Percentiles rank a stretch among this genome's conserved stretches.
Conservation (phyloP, 2,113 vertebrate genomes). For the Lepus europaeus region DNA sequence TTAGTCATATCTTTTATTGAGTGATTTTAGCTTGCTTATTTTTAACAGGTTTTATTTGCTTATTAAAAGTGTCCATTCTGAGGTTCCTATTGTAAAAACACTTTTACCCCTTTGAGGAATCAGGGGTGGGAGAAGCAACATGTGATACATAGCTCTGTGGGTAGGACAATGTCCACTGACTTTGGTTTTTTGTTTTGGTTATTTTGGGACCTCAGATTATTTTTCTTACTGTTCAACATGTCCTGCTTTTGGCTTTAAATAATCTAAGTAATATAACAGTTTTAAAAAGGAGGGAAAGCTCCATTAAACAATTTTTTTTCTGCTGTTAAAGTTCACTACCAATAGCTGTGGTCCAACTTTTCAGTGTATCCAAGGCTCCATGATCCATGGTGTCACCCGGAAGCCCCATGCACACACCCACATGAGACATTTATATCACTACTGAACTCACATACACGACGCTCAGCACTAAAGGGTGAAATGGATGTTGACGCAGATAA, state of each 20-base stretch:
- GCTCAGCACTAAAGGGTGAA: constrained; percentile 83
- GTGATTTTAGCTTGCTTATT: background rate
- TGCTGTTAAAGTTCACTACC: background rate
- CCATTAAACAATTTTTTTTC: background rate
- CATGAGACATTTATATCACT: background rate
- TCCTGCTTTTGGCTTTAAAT: background rate
- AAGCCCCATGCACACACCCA: background rate
- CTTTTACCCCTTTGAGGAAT: background rate
- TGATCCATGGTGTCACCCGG: background rate
- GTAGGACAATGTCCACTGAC: background rate
- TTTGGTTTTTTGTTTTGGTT: background rate
- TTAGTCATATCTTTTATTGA: background rate
- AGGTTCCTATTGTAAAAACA: background rate
- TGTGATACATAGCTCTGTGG: background rate
- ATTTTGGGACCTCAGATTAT: background rate
- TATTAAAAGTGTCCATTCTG: background rate
- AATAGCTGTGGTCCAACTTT: background rate
- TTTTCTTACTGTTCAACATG: background rate
- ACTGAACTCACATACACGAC: constrained; percentile 69
- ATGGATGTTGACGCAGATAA: constrained; percentile 85
- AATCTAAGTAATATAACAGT: background rate
- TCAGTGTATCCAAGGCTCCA: background rate
- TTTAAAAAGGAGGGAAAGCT: background rate
- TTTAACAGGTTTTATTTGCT: background rate
- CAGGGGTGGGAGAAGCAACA: background rate